A percentile compares a stretch with the other conserved stretches of the same genome.
Conservation (phyloP, 2,888 invertebrate genomes). For the Cephus nigrinus region DNA sequence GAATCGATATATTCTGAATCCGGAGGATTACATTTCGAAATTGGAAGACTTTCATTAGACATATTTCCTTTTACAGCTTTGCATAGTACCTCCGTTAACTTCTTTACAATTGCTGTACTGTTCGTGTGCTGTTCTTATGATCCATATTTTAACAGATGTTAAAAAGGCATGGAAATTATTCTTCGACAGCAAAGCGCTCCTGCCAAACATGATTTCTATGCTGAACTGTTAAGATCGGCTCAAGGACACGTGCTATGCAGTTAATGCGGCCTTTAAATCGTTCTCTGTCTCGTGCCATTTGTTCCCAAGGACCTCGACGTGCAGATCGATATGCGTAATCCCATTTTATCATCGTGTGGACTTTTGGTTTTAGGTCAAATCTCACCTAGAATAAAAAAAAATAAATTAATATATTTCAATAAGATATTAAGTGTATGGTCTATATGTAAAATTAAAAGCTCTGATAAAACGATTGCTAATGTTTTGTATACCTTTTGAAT, state of each 20-base stretch:
- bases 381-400: slow-evolving; percentile 65
- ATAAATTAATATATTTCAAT: neutral
- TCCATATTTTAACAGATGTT: neutral
- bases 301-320: slow-evolving; percentile 71
- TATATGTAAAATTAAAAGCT: neutral
- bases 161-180: slow-evolving; percentile 13
- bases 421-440: neutral
- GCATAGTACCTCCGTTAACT: slow-evolving; percentile 2
- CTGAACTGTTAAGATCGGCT: slow-evolving; percentile 62
- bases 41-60: slow-evolving; percentile 25
- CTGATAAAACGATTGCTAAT: neutral
- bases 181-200: slow-evolving; percentile 58
- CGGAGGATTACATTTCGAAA: neutral
- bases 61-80: neutral
- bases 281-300: slow-evolving; percentile 68
- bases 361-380: slow-evolving; percentile 64
- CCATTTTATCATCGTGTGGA: slow-evolving; percentile 70
- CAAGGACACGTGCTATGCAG: slow-evolving; percentile 58
- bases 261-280: slow-evolving; percentile 67
- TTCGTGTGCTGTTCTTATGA: neutral
- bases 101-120: neutral
- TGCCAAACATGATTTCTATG: slow-evolving; percentile 67
- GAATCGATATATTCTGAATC: neutral
- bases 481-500: slow-evolving; percentile 10
- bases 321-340: slow-evolving; percentile 70